Evolutionary conservation across 2,113 vertebrate genomes (phyloP), one percentile per base, ranked within the genome.

Genomic region (Trochalopteron elliotii): DNA sequence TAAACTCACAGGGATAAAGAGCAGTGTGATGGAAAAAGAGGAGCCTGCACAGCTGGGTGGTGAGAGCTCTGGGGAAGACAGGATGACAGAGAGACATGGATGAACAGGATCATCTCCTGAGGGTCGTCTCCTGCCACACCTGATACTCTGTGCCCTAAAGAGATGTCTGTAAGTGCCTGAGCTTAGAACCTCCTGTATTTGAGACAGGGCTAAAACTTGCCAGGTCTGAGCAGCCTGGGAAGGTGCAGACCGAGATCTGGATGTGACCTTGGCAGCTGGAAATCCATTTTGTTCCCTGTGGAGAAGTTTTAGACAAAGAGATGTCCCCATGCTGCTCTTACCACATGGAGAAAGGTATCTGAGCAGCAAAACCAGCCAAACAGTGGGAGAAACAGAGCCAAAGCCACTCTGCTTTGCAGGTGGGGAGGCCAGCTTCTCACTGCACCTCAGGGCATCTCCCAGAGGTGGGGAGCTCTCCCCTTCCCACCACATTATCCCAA

Each of bases 341-440:
- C 7, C 44, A 28, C 18, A 6, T 0, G 3, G n/a, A 78, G 24
- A 47, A 50, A 33, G 18, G 37, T 5, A 27, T 42, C 0, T 35
- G 33, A 56, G 59, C 37, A 35, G 52, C 22, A 33, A 24, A 11
- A 39, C 0, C 0, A 2, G 40, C 19, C n/a, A 33, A 6, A 31
- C 0, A 3, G 7, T 25, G 55, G 16, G 42, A 72, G 15, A 74
- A 81, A 74, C 0, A 3, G n/a, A 60, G 31, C 33, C 1, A 2
- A 27, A n/a, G n/a, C n/a, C n/a, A n/a, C n/a, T n/a, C n/a, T n/a
- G n/a, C n/a, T n/a, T n/a, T n/a, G n/a, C n/a, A n/a, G n/a, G n/a
- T n/a, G n/a, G n/a, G n/a, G n/a, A n/a, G n/a, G n/a, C n/a, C n/a
- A 42, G 52, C 18, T 33, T 15, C 12, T 64, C 0, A 1, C 44